These are phyloP conservation scores for Trimorus sp. DNA, from an alignment of 2,888 invertebrate species.

Conservation along the genomic window DNA sequence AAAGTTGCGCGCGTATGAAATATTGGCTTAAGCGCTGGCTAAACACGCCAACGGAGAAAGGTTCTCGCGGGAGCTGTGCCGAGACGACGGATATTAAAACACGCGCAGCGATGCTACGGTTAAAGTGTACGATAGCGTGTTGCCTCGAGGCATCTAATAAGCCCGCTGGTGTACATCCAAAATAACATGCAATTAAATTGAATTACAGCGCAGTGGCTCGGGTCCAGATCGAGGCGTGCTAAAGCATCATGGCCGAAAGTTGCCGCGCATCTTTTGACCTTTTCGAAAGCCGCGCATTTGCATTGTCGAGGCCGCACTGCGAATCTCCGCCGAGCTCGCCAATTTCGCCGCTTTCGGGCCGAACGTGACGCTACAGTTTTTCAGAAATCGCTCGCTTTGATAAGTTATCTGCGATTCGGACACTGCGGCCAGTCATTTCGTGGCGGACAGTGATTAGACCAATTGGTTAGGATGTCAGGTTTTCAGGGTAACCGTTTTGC, in stretches of 20 bases:
- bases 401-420: too few species aligned
- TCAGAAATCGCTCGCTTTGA: neutral
- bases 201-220: slow-evolving; percentile 71
- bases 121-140: slow-evolving; percentile 71
- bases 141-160: slow-evolving; percentile 75
- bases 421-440: too few species aligned
- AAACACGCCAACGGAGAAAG: slow-evolving; percentile 60
- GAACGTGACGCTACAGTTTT: slow-evolving; percentile 10
- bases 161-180: slow-evolving; percentile 71
- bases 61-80: slow-evolving; percentile 65
- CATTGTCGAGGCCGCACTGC: slow-evolving; percentile 37
- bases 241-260: slow-evolving; percentile 61
- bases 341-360: slow-evolving; percentile 3
- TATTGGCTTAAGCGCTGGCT: slow-evolving; percentile 50
- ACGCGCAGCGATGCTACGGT: slow-evolving; percentile 60
- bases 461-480: too few species aligned
- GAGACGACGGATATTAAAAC: slow-evolving; percentile 68
- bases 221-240: slow-evolving; percentile 61
- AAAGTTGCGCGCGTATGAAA: slow-evolving; percentile 42
- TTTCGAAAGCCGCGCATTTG: slow-evolving; percentile 49
- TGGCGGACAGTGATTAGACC: too few species aligned
- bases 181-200: slow-evolving; percentile 78
- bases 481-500: too few species aligned
- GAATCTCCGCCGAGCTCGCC: too few species aligned
- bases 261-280: slow-evolving; percentile 50